A percentile compares a stretch with the other conserved stretches of the same genome.
Conservation (phyloP, 1,140 invertebrate species). For the Hyposmocoma kahamanoa region DNA sequence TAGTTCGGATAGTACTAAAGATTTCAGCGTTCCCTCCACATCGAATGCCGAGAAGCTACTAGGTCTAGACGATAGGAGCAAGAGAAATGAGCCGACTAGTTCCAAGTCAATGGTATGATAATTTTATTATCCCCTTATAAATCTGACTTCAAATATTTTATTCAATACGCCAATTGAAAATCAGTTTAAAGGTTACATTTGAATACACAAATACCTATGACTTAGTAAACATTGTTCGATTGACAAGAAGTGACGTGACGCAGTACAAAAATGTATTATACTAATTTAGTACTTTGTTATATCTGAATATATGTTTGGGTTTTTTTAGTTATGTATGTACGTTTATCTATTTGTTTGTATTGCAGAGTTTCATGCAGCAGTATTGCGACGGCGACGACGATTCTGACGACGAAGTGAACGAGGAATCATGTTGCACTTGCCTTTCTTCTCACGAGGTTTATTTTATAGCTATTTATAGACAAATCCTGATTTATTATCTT, state of each 20-base stretch:
- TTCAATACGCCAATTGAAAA: too few relatives aligned
- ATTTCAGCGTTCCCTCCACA: constrained; percentile 55
- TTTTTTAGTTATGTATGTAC: too few relatives aligned
- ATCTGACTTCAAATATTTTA: too few relatives aligned
- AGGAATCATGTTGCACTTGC: constrained; percentile 55
- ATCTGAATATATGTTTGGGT: too few relatives aligned
- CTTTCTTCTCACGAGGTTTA: constrained; percentile 54
- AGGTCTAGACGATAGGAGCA: constrained; percentile 39
- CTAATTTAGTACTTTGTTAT: too few relatives aligned
- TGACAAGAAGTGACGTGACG: too few relatives aligned
- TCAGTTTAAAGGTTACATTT: too few relatives aligned
- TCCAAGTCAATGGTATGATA: constrained; percentile 40
- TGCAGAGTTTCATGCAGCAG: constrained; percentile 34
- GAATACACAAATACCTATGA: too few relatives aligned
- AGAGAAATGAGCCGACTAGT: constrained; percentile 28
- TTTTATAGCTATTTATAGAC: not conserved
- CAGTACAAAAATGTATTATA: too few relatives aligned
- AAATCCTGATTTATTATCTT: constrained; percentile 9
- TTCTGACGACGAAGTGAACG: constrained; percentile 46
- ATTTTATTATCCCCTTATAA: too few relatives aligned
- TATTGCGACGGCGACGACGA: constrained; percentile 49
- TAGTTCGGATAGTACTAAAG: constrained; percentile 44
- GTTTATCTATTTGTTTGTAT: constrained; percentile 6
- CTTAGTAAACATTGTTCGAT: too few relatives aligned
- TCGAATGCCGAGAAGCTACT: constrained; percentile 59